Conservation (phyloP, 1,140 invertebrate genomes). For the Lepidostoma basale region DNA sequence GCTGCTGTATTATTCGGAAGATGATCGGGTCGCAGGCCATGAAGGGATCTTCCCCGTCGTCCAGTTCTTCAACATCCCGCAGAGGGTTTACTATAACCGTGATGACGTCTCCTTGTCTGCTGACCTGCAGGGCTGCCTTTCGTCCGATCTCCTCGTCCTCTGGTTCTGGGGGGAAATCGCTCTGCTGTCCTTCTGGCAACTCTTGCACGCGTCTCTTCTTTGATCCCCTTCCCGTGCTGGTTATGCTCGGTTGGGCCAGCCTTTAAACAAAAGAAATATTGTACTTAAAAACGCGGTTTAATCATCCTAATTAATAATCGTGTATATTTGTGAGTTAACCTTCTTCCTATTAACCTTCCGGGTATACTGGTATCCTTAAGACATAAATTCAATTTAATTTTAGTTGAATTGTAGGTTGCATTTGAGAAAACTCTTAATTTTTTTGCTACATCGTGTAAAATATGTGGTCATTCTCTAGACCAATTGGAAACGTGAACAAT, state of each 20-base stretch:
- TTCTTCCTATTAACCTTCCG: too few relatives aligned
- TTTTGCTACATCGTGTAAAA: too few relatives aligned
- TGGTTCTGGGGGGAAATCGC: slow-evolving; percentile 43
- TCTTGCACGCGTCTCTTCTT: slow-evolving; percentile 56
- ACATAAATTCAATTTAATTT: too few relatives aligned
- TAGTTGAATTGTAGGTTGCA: too few relatives aligned
- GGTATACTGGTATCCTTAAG: too few relatives aligned
- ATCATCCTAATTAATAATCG: too few relatives aligned
- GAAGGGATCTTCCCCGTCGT: slow-evolving; percentile 62
- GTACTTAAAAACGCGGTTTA: too few relatives aligned
- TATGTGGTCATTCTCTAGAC: too few relatives aligned
- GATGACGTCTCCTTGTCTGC: slow-evolving; percentile 63
- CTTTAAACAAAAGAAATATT: neutral
- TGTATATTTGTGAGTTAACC: too few relatives aligned
- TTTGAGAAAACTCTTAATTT: too few relatives aligned
- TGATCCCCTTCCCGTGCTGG: neutral
- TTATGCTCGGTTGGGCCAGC: neutral
- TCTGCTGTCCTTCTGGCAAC: slow-evolving; percentile 48
- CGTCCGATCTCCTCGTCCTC: slow-evolving; percentile 27
- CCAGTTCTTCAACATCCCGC: slow-evolving; percentile 59
- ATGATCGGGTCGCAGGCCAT: slow-evolving; percentile 64
- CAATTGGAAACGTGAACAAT: too few relatives aligned
- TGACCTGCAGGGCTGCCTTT: slow-evolving; percentile 56
- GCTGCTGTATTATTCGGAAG: slow-evolving; percentile 63
- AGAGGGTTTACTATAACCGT: slow-evolving; percentile 64